phyloP scores from a whole-genome alignment of 2,113 vertebrate species.

The Nothocercus julius region DNA sequence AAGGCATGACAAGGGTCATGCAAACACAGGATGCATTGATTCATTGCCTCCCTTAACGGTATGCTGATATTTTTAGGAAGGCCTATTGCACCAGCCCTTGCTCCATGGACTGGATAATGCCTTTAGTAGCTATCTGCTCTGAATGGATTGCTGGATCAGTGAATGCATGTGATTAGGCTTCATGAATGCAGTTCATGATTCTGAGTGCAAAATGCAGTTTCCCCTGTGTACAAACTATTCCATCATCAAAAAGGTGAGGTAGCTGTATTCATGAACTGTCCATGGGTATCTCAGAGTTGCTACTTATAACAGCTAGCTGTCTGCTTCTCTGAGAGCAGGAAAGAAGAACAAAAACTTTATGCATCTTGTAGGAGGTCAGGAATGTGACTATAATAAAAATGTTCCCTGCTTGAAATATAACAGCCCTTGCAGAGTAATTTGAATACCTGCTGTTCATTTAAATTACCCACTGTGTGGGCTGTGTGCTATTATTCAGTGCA shows the following conservation, averaged over 20 bases:
- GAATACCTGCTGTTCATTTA: slow-evolving; percentile 47
- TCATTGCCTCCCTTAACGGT: neutral
- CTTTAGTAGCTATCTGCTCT: neutral
- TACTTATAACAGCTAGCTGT: neutral
- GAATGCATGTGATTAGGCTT: neutral
- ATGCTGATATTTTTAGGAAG: neutral
- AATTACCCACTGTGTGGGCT: slow-evolving; percentile 23
- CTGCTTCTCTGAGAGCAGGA: neutral
- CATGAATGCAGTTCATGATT: neutral
- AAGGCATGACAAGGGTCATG: neutral
- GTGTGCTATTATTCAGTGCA: neutral
- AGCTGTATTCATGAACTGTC: neutral
- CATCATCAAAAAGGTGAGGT: neutral
- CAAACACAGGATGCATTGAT: neutral
- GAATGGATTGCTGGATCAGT: neutral
- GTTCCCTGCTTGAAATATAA: slow-evolving; percentile 38
- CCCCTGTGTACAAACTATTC: neutral
- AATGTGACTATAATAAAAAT: slow-evolving; percentile 30
- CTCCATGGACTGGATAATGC: neutral
- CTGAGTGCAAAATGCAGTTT: neutral
- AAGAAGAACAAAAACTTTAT: neutral
- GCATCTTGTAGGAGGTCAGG: neutral
- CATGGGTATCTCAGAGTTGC: neutral
- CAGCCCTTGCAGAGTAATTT: neutral
- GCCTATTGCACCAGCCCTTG: neutral